Conservation (phyloP, 2,888 invertebrate species). For the Eristalis intricaria region DNA sequence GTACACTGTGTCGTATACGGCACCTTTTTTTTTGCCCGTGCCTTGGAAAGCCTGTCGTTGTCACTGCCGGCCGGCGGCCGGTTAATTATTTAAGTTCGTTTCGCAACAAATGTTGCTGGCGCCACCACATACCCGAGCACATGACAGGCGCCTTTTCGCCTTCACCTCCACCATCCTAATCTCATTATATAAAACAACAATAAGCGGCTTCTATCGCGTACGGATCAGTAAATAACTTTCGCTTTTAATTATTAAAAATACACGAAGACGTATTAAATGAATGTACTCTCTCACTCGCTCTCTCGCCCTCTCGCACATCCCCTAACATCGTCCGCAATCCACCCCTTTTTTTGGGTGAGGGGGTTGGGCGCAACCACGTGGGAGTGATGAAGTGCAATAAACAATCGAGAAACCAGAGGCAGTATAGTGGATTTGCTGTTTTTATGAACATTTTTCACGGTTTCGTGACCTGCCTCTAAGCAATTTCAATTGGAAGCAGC, state of each 20-base stretch:
- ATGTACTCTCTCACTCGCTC: not conserved
- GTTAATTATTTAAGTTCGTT: slow-evolving; percentile 54
- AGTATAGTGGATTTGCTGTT: slow-evolving; percentile 16
- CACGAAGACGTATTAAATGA: not conserved
- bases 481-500: slow-evolving; percentile 52
- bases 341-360: not conserved
- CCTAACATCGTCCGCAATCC: not conserved
- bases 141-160: not conserved
- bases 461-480: slow-evolving; percentile 68
- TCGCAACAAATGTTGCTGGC: slow-evolving; percentile 56
- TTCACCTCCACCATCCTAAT: slow-evolving; percentile 24
- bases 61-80: not conserved
- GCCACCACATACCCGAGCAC: slow-evolving; percentile 47
- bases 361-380: slow-evolving; percentile 21
- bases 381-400: slow-evolving; percentile 55
- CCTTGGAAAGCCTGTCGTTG: not conserved
- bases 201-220: slow-evolving; percentile 38
- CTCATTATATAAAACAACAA: slow-evolving; percentile 56
- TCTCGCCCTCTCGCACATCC: not conserved
- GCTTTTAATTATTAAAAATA: slow-evolving; percentile 43
- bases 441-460: slow-evolving; percentile 50
- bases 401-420: slow-evolving; percentile 23
- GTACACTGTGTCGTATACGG: slow-evolving; percentile 29
- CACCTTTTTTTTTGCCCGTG: not conserved
- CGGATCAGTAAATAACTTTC: slow-evolving; percentile 59